Base-by-base conservation (phyloP, 2,113 vertebrate species). In the Theropithecus gelada region DNA sequence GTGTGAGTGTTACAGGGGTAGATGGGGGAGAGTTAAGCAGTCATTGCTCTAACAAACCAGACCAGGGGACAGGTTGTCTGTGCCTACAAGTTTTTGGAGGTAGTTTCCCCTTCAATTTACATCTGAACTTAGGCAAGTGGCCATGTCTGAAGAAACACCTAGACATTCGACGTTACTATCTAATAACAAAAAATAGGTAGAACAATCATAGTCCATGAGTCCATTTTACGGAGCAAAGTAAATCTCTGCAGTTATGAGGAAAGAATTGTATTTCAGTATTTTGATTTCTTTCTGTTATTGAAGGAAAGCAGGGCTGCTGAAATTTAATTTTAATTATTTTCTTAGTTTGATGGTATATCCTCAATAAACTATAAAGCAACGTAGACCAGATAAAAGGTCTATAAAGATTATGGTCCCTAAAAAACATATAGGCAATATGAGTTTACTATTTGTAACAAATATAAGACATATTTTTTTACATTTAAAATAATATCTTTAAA, bases 281-380 rank as follows among this genome's bases (percentile, higher is more conserved):
- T 55, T 55, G 0, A 40, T 45, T 80, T 72, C 23, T 18, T 8
- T 97, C 48, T 96, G 43, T 43, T 82, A 90, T 0, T 76, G 12
- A 64, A 40, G 8, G 92, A 27, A 86, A 43, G 25, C 7, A 84
- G 0, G 9, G n/a, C 14, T 40, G 80, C 68, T 57, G 22, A 97
- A 61, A 97, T 80, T 96, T n/a, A 38, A 20, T 16, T 88, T 73
- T 90, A 97, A 94, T 93, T 38, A 93, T 18, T n/a, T 70, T 38
- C 38, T 23, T 27, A 90, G 55, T 97, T 76, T 43, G 32, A 93
- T 82, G 73, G 61, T 11, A 96, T 70, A 95, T 90, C 82, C 70
- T 4, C 64, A 68, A 64, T 91, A 27, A 70, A 27, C 20, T 13
- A 3, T 96, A 25, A 64, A 95, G 83, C 2, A 93, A 5, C 25